Conservation (phyloP, 2,797 vertebrate species). For the Ptychobarbus kaznakovi region DNA sequence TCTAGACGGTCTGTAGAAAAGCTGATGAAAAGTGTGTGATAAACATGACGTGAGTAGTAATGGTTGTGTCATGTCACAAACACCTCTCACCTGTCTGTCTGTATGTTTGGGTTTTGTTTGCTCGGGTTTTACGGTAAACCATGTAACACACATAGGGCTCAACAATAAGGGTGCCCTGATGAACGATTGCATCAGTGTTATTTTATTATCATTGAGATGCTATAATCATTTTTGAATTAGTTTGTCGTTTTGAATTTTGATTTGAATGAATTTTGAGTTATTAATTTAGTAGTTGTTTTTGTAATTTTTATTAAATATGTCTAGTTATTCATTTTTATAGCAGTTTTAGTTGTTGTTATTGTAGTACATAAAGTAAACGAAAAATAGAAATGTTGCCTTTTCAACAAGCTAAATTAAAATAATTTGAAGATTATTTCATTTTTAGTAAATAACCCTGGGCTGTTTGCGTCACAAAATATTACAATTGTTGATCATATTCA, state of each 20-base stretch:
- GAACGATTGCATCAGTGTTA: not conserved
- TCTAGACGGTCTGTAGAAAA: constrained; percentile 55
- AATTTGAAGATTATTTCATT: not conserved
- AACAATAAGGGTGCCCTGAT: not conserved
- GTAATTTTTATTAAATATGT: not conserved
- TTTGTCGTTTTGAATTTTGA: not conserved
- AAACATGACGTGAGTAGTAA: constrained; percentile 21
- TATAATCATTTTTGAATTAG: not conserved
- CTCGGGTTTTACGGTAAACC: constrained; percentile 14
- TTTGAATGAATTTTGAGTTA: not conserved
- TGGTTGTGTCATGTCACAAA: constrained; percentile 2
- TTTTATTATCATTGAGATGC: not conserved
- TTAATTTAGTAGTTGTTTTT: not conserved
- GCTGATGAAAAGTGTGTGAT: constrained; percentile 48
- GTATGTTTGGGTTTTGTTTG: constrained; percentile 28
- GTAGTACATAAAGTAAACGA: not conserved
- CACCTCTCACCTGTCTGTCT: constrained; percentile 15
- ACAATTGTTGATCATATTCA: not conserved
- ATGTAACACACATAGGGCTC: not conserved
- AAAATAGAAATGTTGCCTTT: not conserved
- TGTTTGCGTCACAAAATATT: not conserved
- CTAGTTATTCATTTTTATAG: not conserved
- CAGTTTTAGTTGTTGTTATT: not conserved
- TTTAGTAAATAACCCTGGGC: not conserved
- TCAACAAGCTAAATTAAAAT: not conserved